phyloP scores from a whole-genome alignment of 2,888 invertebrate species.

The Cerastis rubricosa region DNA sequence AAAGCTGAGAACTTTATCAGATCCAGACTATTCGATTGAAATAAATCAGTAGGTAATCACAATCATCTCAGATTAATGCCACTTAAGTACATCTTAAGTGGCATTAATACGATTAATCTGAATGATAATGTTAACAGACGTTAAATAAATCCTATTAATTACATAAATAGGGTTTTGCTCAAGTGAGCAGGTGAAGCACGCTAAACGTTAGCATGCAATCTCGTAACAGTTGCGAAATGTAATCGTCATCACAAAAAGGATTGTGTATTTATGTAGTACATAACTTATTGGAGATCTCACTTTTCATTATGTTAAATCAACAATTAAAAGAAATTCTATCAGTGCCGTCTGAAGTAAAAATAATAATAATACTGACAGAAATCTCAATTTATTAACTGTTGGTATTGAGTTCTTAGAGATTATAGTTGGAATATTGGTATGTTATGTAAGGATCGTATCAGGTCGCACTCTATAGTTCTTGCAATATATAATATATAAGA shows the following conservation, averaged over 20 bases:
- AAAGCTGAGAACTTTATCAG: background rate
- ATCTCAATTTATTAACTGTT: background rate
- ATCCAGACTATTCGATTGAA: background rate
- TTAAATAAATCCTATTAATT: constrained; percentile 48
- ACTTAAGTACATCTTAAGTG: constrained; percentile 7
- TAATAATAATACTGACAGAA: background rate
- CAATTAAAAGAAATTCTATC: background rate
- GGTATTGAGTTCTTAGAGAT: background rate
- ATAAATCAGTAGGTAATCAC: background rate
- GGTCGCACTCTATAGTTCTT: background rate
- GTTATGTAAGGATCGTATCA: background rate
- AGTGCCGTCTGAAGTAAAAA: background rate
- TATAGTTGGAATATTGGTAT: background rate
- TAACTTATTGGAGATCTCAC: constrained; percentile 40
- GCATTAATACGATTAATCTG: background rate
- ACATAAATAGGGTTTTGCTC: constrained; percentile 43
- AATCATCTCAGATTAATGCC: constrained; percentile 7
- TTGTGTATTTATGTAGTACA: constrained; percentile 33
- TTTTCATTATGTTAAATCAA: constrained; percentile 15
- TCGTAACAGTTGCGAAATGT: constrained; percentile 57
- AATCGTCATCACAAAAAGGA: constrained; percentile 47
- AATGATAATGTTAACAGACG: constrained; percentile 31
- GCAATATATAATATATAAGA: background rate
- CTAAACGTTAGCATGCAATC: constrained; percentile 51
- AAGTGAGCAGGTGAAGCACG: constrained; percentile 52